Conservation (phyloP, 2,888 invertebrate species). For the Spialia ferax region DNA sequence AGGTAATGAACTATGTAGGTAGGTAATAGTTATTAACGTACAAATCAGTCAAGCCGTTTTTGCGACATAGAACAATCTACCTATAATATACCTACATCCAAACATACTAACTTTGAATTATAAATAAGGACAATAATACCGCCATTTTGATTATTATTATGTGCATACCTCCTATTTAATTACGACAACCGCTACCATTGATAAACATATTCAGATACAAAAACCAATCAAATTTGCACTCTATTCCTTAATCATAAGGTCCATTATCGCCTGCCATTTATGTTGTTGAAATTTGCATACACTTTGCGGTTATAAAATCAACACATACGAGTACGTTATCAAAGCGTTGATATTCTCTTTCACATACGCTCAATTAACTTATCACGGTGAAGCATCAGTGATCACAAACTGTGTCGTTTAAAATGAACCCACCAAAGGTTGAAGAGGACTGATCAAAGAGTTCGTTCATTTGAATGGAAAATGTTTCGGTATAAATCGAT, state of each 20-base stretch:
- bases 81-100: no score
- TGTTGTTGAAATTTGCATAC: conserved; percentile 27
- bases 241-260: not conserved
- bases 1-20: no score
- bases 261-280: conserved; percentile 5
- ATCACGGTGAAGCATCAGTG: conserved; percentile 66
- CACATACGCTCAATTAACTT: conserved; percentile 71
- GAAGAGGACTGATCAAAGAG: conserved; percentile 72
- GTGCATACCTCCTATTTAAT: not conserved
- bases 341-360: conserved; percentile 71
- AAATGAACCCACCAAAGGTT: conserved; percentile 70
- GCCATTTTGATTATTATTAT: no score
- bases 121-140: no score
- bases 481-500: conserved; percentile 52
- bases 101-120: no score
- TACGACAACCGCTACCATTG: not conserved
- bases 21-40: no score
- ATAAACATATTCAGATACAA: not conserved
- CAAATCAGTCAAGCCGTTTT: no score
- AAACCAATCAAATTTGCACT: not conserved
- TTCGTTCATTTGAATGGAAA: conserved; percentile 73
- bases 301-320: conserved; percentile 39
- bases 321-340: conserved; percentile 53
- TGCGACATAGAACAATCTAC: no score
- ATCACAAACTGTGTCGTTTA: conserved; percentile 65